Base-by-base conservation (phyloP, 2,113 vertebrate genomes). In the Pandion haliaetus region DNA sequence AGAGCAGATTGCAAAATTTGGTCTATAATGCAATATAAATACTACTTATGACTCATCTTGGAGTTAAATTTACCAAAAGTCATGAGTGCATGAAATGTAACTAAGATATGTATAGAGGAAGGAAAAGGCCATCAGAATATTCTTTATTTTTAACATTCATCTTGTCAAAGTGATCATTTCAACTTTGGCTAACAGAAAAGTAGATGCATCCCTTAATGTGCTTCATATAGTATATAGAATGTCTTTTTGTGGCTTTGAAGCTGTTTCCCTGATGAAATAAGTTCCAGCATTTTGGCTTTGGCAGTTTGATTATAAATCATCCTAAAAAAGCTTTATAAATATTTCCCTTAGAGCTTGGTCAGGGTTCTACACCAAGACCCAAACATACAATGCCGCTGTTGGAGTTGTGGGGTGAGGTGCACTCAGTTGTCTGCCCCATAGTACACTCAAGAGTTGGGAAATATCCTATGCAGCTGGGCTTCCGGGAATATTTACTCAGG, bases 1-100 rank as follows among this genome's bases (percentile, higher is more conserved):
- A 79, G 83, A 82, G 70, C 44, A 82, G 79, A 95, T 91, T 1
- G 31, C 66, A 67, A 80, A 91, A 95, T 87, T 88, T 95, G 95
- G 74, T 88, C 88, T 88, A 34, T 90, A 94, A 93, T 88, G 93
- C 83, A 96, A 92, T 92, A 95, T 86, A 92, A 91, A 87, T 93
- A 86, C 59, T 95, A 87, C 50, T 82, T 95, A 91, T 76, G 80
- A 97, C 93, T 97, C 96, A 95, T 89, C 95, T 85, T 81, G 58
- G 89, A 97, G 92, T 96, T 96, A 93, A 95, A 94, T 61, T 86
- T 96, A 97, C 95, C 95, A 95, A 93, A 97, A 96, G 85, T 94
- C 86, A 88, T 94, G 88, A 93, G 91, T 97, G 96, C 97, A 97
- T 97, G 96, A 97, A 95, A 83, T 95, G 44, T 97, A 97, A 92